phyloP scores from a whole-genome alignment of 2,797 vertebrate species.

The Pseudochirops cupreus region DNA sequence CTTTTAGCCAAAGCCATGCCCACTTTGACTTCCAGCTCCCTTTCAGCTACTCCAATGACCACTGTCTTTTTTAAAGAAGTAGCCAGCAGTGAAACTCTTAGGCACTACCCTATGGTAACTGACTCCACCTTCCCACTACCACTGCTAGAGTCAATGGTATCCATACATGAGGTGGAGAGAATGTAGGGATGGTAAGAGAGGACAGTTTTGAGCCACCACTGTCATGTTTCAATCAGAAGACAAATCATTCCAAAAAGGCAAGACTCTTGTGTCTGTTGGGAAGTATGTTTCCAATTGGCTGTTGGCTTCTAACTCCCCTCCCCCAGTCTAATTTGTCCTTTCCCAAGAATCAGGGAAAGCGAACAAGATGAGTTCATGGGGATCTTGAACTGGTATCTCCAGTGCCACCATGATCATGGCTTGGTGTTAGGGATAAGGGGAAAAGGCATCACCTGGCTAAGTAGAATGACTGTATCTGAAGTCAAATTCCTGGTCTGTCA shows the following conservation, averaged over 20 bases:
- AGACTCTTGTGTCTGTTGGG: constrained; percentile 21
- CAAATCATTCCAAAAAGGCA: background rate
- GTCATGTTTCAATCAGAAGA: background rate
- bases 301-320: background rate
- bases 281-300: background rate
- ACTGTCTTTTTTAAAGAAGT: constrained; percentile 18
- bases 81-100: constrained; percentile 15
- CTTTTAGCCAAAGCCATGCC: constrained; percentile 4
- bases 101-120: background rate
- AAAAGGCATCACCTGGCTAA: background rate
- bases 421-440: background rate
- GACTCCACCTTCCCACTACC: background rate
- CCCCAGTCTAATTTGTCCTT: background rate
- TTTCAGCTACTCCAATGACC: constrained; percentile 11
- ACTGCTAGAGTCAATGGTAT: background rate
- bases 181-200: background rate
- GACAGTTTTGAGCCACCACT: background rate
- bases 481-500: background rate
- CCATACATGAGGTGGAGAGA: background rate
- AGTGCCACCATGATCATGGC: background rate
- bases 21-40: constrained; percentile 20
- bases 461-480: background rate
- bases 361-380: background rate
- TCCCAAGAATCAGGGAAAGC: constrained; percentile 21
- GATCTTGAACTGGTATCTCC: background rate